Percentiles rank a stretch among this genome's conserved stretches.
Evolutionary conservation across 2,888 invertebrate genomes (phyloP).

Genomic region (Germaria angustata): DNA sequence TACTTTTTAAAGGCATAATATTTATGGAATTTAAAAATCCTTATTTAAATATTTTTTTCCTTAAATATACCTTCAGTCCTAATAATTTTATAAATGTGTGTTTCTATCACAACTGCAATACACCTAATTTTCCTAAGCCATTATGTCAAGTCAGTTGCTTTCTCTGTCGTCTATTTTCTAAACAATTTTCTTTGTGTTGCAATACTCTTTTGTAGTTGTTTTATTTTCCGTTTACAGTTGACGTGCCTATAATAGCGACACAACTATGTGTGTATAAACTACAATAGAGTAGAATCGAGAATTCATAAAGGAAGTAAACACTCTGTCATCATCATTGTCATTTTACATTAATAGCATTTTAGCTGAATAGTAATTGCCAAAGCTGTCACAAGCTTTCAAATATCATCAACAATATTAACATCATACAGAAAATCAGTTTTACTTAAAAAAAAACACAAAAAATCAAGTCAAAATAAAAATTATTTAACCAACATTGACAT

Average conservation of each 20-base stretch:
- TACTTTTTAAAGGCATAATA: no score
- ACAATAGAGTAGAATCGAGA: constrained; percentile 33
- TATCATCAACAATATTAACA: constrained; percentile 53
- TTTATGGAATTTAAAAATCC: no score
- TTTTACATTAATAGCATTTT: constrained; percentile 61
- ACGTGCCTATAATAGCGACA: constrained; percentile 43
- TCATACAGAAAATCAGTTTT: constrained; percentile 28
- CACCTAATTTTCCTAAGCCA: constrained; percentile 20
- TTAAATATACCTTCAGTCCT: no score
- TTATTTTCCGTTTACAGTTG: constrained; percentile 52
- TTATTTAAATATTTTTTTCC: no score
- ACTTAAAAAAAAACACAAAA: not conserved
- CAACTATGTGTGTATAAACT: not conserved
- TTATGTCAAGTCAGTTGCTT: constrained; percentile 41
- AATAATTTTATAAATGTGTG: no score
- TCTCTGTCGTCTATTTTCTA: not conserved
- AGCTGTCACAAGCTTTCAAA: constrained; percentile 67
- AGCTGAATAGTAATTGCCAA: constrained; percentile 64
- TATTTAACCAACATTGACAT: constrained; percentile 33
- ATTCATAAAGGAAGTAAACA: constrained; percentile 66
- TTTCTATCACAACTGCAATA: not conserved
- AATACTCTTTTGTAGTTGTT: constrained; percentile 19
- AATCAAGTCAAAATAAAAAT: constrained; percentile 27
- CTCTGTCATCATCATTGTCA: constrained; percentile 66
- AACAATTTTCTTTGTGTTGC: not conserved